These are phyloP conservation scores for Lysandra coridon DNA, from an alignment of 2,888 invertebrate genomes.

Conservation along the genomic window DNA sequence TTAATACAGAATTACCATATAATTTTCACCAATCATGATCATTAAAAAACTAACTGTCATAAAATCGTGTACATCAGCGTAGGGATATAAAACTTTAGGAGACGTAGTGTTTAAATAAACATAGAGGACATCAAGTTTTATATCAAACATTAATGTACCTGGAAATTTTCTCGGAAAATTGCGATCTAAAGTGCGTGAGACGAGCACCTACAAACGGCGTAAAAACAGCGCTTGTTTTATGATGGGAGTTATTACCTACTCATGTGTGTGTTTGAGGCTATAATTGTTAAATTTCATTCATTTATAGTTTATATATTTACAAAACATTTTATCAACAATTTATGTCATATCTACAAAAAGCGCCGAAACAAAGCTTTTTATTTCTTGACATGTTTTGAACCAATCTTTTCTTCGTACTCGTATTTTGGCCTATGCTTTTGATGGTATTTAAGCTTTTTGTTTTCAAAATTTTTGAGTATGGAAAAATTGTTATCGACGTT, in stretches of 20 bases:
- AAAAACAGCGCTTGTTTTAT: background rate
- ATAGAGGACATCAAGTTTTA: constrained; percentile 19
- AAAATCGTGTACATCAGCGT: background rate
- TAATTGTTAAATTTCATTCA: background rate
- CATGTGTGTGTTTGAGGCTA: background rate
- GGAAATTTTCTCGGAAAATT: constrained; percentile 4
- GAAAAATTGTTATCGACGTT: too few relatives aligned
- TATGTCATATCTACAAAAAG: too few relatives aligned
- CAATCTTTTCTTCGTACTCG: too few relatives aligned
- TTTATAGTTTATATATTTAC: too few relatives aligned
- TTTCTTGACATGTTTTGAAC: too few relatives aligned
- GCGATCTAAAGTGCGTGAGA: background rate
- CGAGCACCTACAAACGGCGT: background rate
- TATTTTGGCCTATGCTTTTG: too few relatives aligned
- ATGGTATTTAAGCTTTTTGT: too few relatives aligned
- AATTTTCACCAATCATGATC: background rate
- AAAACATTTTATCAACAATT: too few relatives aligned
- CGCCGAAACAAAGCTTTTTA: too few relatives aligned
- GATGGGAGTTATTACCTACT: background rate
- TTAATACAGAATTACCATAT: background rate
- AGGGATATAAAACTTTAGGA: constrained; percentile 2
- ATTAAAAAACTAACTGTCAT: background rate
- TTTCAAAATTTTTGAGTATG: too few relatives aligned
- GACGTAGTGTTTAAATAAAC: constrained; percentile 9
- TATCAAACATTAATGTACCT: constrained; percentile 15